Percentiles rank a stretch among this genome's conserved stretches.
phyloP scores from a whole-genome alignment of 2,113 vertebrate species.

The Gyps fulvus region DNA sequence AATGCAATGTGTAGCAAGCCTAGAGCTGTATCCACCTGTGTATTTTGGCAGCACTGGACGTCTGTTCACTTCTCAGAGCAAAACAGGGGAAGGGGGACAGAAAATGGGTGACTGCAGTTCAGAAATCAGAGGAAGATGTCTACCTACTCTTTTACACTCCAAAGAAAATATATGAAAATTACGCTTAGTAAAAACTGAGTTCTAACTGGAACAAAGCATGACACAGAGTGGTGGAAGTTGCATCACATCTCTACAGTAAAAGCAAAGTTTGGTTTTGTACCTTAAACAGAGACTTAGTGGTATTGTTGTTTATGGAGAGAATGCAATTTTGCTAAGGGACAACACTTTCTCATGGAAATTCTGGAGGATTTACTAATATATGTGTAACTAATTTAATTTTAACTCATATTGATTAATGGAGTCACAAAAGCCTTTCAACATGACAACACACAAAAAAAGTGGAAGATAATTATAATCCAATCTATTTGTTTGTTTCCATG shows the following conservation, averaged over 20 bases:
- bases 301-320: neutral
- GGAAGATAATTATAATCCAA: neutral
- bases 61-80: neutral
- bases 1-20: neutral
- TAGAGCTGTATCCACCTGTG: neutral
- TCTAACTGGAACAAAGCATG: neutral
- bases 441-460: neutral
- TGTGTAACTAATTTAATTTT: neutral
- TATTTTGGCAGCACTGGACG: neutral
- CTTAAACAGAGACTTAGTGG: neutral
- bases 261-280: neutral
- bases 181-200: neutral
- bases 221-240: neutral
- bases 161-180: neutral
- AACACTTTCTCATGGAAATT: neutral
- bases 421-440: neutral
- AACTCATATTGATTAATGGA: neutral
- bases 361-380: neutral
- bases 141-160: neutral
- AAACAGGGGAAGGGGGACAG: rapidly evolving
- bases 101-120: neutral
- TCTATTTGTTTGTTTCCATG: neutral
- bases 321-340: neutral
- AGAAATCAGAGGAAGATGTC: neutral
- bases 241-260: neutral